Evolutionary conservation across 2,888 invertebrate genomes (phyloP).

Genomic region (Acheta domesticus): DNA sequence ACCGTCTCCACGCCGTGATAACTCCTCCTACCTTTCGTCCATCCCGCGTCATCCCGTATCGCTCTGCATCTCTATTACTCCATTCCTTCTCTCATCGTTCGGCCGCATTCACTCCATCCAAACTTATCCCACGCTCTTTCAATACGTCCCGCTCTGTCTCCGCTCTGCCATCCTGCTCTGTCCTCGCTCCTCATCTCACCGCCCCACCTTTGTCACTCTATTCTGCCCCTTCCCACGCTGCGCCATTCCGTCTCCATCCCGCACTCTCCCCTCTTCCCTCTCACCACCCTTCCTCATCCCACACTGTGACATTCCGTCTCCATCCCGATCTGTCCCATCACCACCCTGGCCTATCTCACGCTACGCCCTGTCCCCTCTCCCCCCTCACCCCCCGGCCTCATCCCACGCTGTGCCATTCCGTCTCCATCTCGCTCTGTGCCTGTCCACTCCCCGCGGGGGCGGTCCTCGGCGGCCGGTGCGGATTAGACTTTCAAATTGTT

Average conservation of each 20-base stretch:
- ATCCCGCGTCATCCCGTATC: too few species aligned
- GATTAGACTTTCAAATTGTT: constrained; percentile 5
- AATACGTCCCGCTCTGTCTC: background rate
- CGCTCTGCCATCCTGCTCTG: background rate
- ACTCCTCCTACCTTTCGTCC: too few species aligned
- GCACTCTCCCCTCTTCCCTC: background rate
- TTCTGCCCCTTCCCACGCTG: background rate
- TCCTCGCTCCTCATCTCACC: background rate
- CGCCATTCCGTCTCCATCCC: too few species aligned
- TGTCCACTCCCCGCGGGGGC: background rate
- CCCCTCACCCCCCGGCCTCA: background rate
- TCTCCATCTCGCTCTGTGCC: background rate
- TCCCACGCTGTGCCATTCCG: background rate
- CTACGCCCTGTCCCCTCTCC: too few species aligned
- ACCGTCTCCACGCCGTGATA: too few species aligned
- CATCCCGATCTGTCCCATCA: background rate
- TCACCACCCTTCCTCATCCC: too few species aligned
- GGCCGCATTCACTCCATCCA: too few species aligned
- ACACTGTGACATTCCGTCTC: too few species aligned
- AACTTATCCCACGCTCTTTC: too few species aligned
- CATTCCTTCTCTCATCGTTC: too few species aligned
- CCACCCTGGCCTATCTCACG: too few species aligned
- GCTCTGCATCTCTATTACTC: too few species aligned
- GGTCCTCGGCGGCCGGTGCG: background rate
- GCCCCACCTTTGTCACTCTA: background rate